These are phyloP conservation scores for Muscina levida DNA, from an alignment of 2,888 invertebrate genomes.

Conservation along the genomic window DNA sequence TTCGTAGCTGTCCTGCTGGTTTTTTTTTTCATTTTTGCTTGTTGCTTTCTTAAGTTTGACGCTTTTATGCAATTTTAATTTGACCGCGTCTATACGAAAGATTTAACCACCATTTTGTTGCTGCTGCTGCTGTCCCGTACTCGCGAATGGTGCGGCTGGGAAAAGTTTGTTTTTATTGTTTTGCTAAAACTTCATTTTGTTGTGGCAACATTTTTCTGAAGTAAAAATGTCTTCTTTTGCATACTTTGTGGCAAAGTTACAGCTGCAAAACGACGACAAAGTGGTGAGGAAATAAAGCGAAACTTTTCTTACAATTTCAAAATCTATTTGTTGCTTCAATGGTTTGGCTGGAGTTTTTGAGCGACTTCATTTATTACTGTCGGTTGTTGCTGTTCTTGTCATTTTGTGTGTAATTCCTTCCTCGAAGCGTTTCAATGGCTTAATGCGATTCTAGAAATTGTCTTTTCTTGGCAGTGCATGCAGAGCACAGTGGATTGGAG, in stretches of 20 bases:
- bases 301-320: conserved; percentile 31
- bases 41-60: conserved; percentile 28
- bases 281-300: not conserved
- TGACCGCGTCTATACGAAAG: conserved; percentile 30
- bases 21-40: not conserved
- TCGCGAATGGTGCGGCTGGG: not conserved
- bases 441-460: conserved; percentile 52
- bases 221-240: conserved; percentile 29
- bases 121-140: not conserved
- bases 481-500: no score
- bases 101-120: conserved; percentile 11
- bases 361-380: conserved; percentile 38
- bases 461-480: conserved; percentile 20
- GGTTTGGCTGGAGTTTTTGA: conserved; percentile 17
- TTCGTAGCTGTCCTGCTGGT: not conserved
- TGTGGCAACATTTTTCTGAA: conserved; percentile 31
- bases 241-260: conserved; percentile 46
- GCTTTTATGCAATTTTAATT: conserved; percentile 41
- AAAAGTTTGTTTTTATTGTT: conserved; percentile 36
- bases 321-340: conserved; percentile 57
- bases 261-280: conserved; percentile 26
- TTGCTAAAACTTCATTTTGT: conserved; percentile 33
- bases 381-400: conserved; percentile 4
- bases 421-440: conserved; percentile 44
- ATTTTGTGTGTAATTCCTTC: conserved; percentile 27